Conservation (phyloP, 2,888 invertebrate genomes). For the Epicampocera succincta region DNA sequence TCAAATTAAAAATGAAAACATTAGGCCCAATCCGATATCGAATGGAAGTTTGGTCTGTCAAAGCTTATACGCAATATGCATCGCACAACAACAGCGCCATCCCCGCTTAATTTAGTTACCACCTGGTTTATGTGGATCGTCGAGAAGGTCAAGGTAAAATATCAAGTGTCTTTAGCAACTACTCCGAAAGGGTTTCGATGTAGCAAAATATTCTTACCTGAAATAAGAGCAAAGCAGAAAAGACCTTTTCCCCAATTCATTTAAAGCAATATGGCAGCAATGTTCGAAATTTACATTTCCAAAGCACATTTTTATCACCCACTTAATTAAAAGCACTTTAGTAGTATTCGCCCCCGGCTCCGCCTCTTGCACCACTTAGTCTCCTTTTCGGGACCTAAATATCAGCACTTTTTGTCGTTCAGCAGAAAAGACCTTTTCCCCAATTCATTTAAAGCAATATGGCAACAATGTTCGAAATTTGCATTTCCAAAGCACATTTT, state of each 20-base stretch:
- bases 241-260: slow-evolving; percentile 81
- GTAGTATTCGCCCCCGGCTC: neutral
- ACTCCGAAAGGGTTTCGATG: slow-evolving; percentile 65
- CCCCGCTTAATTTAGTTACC: slow-evolving; percentile 98
- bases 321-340: neutral
- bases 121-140: slow-evolving; percentile 95
- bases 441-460: slow-evolving; percentile 81
- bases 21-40: slow-evolving; percentile 99
- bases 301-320: slow-evolving; percentile 7
- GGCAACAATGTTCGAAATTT: slow-evolving; percentile 74
- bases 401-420: neutral
- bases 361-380: slow-evolving; percentile 3
- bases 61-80: slow-evolving; percentile 99
- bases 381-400: neutral
- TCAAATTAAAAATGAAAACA: slow-evolving; percentile 42
- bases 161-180: slow-evolving; percentile 75
- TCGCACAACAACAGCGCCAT: slow-evolving; percentile 97
- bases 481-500: slow-evolving; percentile 2
- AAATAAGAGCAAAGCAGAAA: slow-evolving; percentile 49
- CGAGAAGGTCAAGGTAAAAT: slow-evolving; percentile 88
- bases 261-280: slow-evolving; percentile 81
- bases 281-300: slow-evolving; percentile 7
- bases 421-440: slow-evolving; percentile 78
- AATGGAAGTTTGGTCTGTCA: slow-evolving; percentile 99
- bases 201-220: slow-evolving; percentile 51